Percentiles rank a stretch among this genome's conserved stretches.
phyloP scores from a whole-genome alignment of 2,888 invertebrate genomes.

The Ellobium chinense region DNA sequence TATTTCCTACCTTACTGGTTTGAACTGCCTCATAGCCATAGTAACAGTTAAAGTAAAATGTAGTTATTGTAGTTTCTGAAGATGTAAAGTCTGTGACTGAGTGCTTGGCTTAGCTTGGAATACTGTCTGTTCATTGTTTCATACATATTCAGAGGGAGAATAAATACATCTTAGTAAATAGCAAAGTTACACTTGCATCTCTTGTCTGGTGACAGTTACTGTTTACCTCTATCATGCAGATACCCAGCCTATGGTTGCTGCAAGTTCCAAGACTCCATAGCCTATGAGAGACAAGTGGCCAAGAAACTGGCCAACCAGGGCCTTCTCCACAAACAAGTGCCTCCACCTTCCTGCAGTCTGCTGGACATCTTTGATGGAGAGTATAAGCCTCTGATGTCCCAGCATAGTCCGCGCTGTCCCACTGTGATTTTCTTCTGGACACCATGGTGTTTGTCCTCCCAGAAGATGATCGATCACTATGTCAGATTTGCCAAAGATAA shows the following conservation, averaged over 20 bases:
- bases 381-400: slow-evolving; percentile 73
- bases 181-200: too few relatives aligned
- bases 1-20: too few relatives aligned
- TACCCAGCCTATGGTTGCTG: slow-evolving; percentile 76
- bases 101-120: too few relatives aligned
- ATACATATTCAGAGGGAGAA: background rate
- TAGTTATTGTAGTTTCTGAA: too few relatives aligned
- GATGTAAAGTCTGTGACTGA: too few relatives aligned
- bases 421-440: slow-evolving; percentile 78
- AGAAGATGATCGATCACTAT: slow-evolving; percentile 70
- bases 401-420: slow-evolving; percentile 66
- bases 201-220: background rate
- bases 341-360: slow-evolving; percentile 74
- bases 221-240: slow-evolving; percentile 54
- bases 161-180: too few relatives aligned
- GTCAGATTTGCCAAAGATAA: slow-evolving; percentile 73
- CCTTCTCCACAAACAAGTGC: slow-evolving; percentile 71
- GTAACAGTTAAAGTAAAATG: too few relatives aligned
- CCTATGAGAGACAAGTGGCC: slow-evolving; percentile 69
- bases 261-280: slow-evolving; percentile 72
- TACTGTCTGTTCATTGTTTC: background rate
- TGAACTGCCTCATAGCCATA: too few relatives aligned
- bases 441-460: slow-evolving; percentile 76
- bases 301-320: slow-evolving; percentile 76
- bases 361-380: slow-evolving; percentile 76